These are phyloP conservation scores for Glossophaga mutica DNA, from an alignment of 2,797 vertebrate genomes.

Conservation along the genomic window DNA sequence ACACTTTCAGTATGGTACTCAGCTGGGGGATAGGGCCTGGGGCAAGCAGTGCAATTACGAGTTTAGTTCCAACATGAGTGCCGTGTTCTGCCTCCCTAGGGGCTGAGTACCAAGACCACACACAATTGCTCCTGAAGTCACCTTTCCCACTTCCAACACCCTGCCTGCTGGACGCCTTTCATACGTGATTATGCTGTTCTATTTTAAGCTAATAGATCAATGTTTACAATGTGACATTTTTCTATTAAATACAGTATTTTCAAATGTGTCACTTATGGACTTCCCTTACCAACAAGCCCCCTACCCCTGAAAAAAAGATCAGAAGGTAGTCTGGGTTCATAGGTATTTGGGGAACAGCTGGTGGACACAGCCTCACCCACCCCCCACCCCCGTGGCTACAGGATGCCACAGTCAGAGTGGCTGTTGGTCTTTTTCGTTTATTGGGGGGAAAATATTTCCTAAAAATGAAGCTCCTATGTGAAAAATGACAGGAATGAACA, in stretches of 20 bases:
- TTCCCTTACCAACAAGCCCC: not conserved
- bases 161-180: not conserved
- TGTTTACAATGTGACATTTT: constrained; percentile 71
- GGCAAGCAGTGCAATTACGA: not conserved
- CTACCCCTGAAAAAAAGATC: not conserved
- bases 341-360: not conserved
- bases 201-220: constrained; percentile 45
- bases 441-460: not conserved
- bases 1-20: not conserved
- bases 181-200: not conserved
- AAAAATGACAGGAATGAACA: not conserved
- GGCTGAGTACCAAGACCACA: not conserved
- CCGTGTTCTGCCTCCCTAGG: not conserved
- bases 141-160: not conserved
- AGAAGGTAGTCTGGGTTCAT: not conserved
- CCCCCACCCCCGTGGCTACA: not conserved
- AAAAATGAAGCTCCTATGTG: constrained; percentile 14
- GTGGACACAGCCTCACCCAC: not conserved
- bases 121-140: not conserved
- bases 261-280: constrained; percentile 39
- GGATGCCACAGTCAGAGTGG: not conserved
- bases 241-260: constrained; percentile 75
- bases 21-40: not conserved
- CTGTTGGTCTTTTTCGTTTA: not conserved
- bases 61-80: not conserved